phyloP scores from a whole-genome alignment of 2,888 invertebrate genomes.

The Tiliacea aurago region DNA sequence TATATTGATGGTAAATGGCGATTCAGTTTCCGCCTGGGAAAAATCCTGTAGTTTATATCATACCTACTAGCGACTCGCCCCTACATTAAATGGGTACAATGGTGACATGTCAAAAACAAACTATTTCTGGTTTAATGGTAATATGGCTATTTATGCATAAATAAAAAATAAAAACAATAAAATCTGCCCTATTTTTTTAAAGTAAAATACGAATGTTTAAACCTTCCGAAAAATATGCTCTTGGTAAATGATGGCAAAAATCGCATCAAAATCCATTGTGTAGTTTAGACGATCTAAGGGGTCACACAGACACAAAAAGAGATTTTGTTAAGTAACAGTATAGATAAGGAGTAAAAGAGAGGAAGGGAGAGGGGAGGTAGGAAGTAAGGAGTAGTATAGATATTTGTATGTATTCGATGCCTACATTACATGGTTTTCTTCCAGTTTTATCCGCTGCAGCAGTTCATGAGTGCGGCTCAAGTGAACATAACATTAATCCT shows the following conservation, averaged over 20 bases:
- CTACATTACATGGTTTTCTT: conserved; percentile 60
- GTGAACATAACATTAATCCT: conserved; percentile 85
- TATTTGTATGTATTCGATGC: neutral
- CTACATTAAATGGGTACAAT: neutral
- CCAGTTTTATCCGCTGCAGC: conserved; percentile 87
- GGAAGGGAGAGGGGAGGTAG: too few species aligned
- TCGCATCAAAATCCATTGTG: neutral
- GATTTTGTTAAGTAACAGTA: neutral
- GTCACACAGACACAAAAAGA: neutral
- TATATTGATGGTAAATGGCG: neutral
- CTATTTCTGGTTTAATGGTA: too few species aligned
- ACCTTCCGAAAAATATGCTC: too few species aligned
- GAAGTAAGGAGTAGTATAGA: too few species aligned
- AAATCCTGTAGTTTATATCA: neutral
- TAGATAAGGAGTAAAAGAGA: too few species aligned
- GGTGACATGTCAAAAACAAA: neutral
- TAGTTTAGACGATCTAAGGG: neutral
- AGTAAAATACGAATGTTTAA: neutral
- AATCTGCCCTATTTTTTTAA: neutral
- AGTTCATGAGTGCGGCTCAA: conserved; percentile 85
- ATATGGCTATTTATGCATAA: too few species aligned
- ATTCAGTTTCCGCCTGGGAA: neutral
- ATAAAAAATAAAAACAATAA: too few species aligned
- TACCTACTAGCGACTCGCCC: neutral
- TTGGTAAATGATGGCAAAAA: neutral